A percentile compares a stretch with the other conserved stretches of the same genome.
Conservation (phyloP, 2,113 vertebrate species). For the Bettongia penicillata region DNA sequence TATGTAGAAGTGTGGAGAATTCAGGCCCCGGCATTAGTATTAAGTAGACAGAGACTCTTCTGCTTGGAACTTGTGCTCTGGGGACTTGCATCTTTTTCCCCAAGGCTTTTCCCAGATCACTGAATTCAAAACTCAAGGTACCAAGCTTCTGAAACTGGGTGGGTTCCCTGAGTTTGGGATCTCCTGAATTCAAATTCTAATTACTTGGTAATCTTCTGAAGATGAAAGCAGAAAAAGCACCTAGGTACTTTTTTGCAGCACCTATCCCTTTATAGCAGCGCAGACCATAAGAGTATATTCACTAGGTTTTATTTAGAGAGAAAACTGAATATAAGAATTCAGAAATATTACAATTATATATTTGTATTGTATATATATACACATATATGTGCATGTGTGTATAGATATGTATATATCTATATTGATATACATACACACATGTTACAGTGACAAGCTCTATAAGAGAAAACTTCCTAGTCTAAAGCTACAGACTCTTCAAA, state of each 20-base stretch:
- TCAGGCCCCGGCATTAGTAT: background rate
- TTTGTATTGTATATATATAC: no score
- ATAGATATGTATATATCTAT: no score
- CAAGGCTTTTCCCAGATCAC: background rate
- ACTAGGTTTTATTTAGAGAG: background rate
- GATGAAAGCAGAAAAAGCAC: no score
- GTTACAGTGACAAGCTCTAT: background rate
- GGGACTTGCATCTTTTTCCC: background rate
- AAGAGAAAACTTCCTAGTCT: background rate
- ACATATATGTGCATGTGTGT: no score
- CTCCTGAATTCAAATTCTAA: background rate
- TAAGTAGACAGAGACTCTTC: background rate
- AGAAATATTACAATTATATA: background rate
- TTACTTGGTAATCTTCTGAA: background rate
- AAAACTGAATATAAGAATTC: background rate
- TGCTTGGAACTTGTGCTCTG: background rate
- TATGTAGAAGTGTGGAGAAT: background rate
- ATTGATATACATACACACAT: no score
- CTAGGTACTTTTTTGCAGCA: background rate
- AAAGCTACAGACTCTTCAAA: background rate
- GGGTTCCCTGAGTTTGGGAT: background rate
- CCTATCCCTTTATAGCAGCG: background rate
- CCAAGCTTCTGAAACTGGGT: background rate
- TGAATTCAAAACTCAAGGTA: background rate
- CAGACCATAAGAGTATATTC: background rate